Evolutionary conservation across 2,797 vertebrate genomes (phyloP), one percentile per base, ranked within the genome.

Genomic region (Characodon lateralis): DNA sequence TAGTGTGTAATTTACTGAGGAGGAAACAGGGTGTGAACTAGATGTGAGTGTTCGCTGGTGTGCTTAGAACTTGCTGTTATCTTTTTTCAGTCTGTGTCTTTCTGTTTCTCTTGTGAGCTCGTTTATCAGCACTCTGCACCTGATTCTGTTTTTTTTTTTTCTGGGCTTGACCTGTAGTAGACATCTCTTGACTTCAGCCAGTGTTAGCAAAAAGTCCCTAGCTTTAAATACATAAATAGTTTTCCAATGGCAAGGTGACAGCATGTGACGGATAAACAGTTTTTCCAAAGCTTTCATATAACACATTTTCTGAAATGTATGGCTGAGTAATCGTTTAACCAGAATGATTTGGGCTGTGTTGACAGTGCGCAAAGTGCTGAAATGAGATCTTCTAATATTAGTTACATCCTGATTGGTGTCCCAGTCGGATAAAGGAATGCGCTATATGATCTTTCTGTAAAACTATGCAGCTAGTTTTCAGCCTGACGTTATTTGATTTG

Each of bases 371-470:
- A 85, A 90, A 90, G 83, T 91, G 93, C 92, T 94, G 91, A 92
- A 89, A 90, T 79, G 66, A 83, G 84, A 81, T 88, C 82, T 92
- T 93, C 94, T 94, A 92, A 85, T 91, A 93, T 94, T 94, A 94
- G 92, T 90, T 82, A 5, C 6, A 59, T 80, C 78, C 81, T 51
- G 31, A 78, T 90, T 83, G 74, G 87, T 83, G 91, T 91, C 91
- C 91, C 81, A 84, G 89, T 87, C 89, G 89, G 91, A 84, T 84
- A 39, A 48, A 74, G 85, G 82, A 89, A 91, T 90, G 89, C 85
- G 89, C 78, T 88, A 93, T 39, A 76, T n/a, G 91, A 94, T 91
- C 87, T 31, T 78, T 84, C 78, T 82, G 82, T 87, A 76, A 89
- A 83, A 78, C 58, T 80, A 79, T 80, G 87, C 83, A 71, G 73